Base-by-base conservation (phyloP, 2,797 vertebrate genomes). In the Huso huso region DNA sequence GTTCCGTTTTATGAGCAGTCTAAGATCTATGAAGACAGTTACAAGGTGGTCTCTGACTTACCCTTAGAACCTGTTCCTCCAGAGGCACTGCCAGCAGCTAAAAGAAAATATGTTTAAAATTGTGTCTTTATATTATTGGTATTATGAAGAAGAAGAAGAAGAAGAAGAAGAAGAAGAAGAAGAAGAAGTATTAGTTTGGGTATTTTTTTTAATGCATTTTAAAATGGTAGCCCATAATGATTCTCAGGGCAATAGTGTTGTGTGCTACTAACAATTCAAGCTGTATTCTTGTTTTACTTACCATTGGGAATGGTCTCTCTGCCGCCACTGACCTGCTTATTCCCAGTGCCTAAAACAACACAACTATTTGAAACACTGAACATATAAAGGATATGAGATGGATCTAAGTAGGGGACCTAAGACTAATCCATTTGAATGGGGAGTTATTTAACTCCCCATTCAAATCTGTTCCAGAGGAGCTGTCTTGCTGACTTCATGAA, bases 241-340 rank as follows among this genome's bases (percentile, higher is more conserved):
- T 37, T 37, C 37, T 37, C 37, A 37, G 37, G 37, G 37, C 37
- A 37, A 5, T 5, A 37, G 37, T 37, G 37, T 37, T 37, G 37
- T 37, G 37, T 37, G 37, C 37, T 37, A 5, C 37, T 37, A 37
- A 37, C 5, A 37, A 37, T 37, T 37, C 37, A 37, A 37, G 5
- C 37, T 37, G 37, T 37, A 37, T 37, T 37, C 37, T 37, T 37
- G 49, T 59, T 3, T 23, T 13, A 62, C 75, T 73, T 74, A 78
- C 76, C 71, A 58, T 64, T 71, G 67, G 68, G 59, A 65, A 70
- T 71, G 13, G 74, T 65, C 63, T 76, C 74, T 57, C 65, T 55
- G 18, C 68, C 61, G 48, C 61, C 73, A 51, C 73, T 78, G 70
- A 72, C 77, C 53, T 73, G 67, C 66, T 78, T 81, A 37, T 74